Conservation (phyloP, 1,140 invertebrate genomes). For the Bicyclus anynana region DNA sequence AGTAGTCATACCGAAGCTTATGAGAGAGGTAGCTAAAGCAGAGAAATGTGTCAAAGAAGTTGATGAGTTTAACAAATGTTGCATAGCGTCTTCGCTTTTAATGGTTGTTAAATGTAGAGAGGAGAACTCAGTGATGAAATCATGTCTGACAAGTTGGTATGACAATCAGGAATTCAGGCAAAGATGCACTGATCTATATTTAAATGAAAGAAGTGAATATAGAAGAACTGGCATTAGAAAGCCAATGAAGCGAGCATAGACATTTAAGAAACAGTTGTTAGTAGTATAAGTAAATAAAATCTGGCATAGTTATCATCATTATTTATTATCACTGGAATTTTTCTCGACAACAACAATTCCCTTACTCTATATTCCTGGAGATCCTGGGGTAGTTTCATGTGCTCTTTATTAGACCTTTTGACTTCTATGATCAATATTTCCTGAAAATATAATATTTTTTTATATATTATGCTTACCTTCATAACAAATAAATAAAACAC, state of each 20-base stretch:
- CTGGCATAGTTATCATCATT: conserved; percentile 53
- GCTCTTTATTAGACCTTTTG: conserved; percentile 29
- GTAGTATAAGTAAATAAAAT: conserved; percentile 44
- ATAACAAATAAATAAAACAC: not conserved
- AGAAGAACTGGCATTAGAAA: conserved; percentile 86
- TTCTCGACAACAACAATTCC: conserved; percentile 61
- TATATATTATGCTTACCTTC: not conserved
- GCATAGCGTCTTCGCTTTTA: conserved; percentile 81
- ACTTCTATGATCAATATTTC: conserved; percentile 67
- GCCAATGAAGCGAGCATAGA: conserved; percentile 66
- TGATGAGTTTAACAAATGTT: conserved; percentile 85
- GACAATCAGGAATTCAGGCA: conserved; percentile 85
- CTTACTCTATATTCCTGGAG: conserved; percentile 52
- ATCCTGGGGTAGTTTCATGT: conserved; percentile 44
- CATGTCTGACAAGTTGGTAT: conserved; percentile 87
- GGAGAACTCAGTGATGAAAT: conserved; percentile 82
- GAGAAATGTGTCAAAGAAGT: conserved; percentile 88
- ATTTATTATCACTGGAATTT: conserved; percentile 63
- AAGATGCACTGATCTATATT: conserved; percentile 87
- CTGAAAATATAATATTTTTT: conserved; percentile 47
- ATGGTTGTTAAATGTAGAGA: conserved; percentile 86
- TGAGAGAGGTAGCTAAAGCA: conserved; percentile 86
- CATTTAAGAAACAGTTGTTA: conserved; percentile 11
- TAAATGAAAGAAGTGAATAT: conserved; percentile 88
- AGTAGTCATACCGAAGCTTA: conserved; percentile 90